Percentiles rank a stretch among this genome's conserved stretches.
These are phyloP conservation scores for Sebastes nivosus DNA, from an alignment of 2,797 vertebrate species.

Conservation along the genomic window DNA sequence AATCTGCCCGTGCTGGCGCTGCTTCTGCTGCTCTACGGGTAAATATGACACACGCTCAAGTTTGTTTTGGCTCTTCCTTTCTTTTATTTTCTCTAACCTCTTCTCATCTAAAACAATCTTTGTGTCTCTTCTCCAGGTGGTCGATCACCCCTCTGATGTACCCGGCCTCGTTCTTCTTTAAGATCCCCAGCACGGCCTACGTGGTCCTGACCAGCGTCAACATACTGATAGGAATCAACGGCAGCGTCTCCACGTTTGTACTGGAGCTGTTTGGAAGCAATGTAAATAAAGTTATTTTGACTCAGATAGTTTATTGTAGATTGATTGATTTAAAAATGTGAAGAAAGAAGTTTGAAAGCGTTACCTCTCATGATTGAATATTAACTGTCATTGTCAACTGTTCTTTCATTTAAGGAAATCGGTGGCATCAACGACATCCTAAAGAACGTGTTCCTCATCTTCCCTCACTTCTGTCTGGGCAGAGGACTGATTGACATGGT, in stretches of 20 bases:
- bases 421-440: conserved; percentile 95
- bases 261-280: conserved; percentile 95
- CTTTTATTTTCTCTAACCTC: not conserved
- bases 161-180: conserved; percentile 97
- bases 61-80: not conserved
- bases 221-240: conserved; percentile 98
- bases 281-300: conserved; percentile 74
- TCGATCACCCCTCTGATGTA: conserved; percentile 99
- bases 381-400: not conserved
- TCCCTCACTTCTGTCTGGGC: conserved; percentile 97
- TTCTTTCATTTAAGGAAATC: conserved; percentile 83
- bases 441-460: conserved; percentile 96
- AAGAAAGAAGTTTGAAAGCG: not conserved
- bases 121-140: conserved; percentile 84
- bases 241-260: conserved; percentile 96
- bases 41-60: not conserved
- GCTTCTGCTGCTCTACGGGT: conserved; percentile 96
- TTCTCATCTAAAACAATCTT: not conserved
- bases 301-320: not conserved
- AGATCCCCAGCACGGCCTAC: conserved; percentile 97
- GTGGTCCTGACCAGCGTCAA: conserved; percentile 97
- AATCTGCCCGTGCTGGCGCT: conserved; percentile 96
- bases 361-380: not conserved
- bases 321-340: not conserved
- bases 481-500: conserved; percentile 98